Conservation (phyloP, 64 coral and sea anemone genomes). For the Porites australiensis region DNA sequence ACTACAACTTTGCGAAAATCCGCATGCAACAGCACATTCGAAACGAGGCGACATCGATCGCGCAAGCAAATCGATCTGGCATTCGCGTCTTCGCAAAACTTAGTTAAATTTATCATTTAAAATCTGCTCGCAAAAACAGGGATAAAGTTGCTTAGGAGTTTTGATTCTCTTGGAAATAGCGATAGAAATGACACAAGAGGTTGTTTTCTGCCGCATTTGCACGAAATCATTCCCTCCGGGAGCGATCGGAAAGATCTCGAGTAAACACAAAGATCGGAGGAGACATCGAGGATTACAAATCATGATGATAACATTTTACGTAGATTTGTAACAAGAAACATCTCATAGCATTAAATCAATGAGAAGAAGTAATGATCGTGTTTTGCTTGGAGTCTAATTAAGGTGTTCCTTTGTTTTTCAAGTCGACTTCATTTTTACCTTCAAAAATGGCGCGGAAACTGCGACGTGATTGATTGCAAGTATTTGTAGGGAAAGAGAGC, state of each 20-base stretch:
- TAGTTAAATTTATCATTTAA: slow-evolving; percentile 58
- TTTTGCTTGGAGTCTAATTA: background rate
- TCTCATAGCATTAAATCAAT: background rate
- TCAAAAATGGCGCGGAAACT: slow-evolving; percentile 76
- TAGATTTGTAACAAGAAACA: background rate
- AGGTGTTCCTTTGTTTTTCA: background rate
- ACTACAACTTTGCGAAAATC: background rate
- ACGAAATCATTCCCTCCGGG: background rate
- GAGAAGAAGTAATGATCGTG: background rate
- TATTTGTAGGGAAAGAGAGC: background rate
- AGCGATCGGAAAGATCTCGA: background rate
- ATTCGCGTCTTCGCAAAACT: slow-evolving; percentile 1
- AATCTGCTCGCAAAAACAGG: background rate
- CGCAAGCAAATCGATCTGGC: slow-evolving; percentile 25
- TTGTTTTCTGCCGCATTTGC: background rate
- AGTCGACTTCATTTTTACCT: background rate
- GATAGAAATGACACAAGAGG: background rate
- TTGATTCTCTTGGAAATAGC: background rate
- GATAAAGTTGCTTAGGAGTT: background rate
- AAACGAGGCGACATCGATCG: slow-evolving; percentile 47
- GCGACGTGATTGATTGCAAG: slow-evolving; percentile 24
- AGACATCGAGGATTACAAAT: background rate
- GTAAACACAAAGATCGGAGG: slow-evolving; percentile 12
- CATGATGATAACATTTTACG: background rate
- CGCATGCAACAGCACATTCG: background rate